Percentiles rank a stretch among this genome's conserved stretches.
phyloP scores from a whole-genome alignment of 2,797 vertebrate genomes.

The Pseudocheirus occidentalis region DNA sequence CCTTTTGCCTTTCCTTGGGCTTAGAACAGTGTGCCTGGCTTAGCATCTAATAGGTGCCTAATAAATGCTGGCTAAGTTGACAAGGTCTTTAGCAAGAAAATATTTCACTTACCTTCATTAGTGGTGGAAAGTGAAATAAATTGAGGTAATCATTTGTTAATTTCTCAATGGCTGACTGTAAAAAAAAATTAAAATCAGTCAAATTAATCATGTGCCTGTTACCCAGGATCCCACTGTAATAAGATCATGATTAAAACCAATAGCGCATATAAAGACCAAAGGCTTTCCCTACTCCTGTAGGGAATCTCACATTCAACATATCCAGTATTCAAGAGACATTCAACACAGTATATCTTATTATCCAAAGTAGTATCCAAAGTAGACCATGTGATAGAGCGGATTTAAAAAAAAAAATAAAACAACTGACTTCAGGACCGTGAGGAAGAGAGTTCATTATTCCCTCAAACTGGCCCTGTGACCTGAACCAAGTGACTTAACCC shows the following conservation, averaged over 20 bases:
- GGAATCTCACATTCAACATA: conserved; percentile 6
- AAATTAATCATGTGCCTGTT: conserved; percentile 58
- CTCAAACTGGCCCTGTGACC: neutral
- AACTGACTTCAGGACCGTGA: neutral
- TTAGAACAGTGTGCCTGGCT: neutral
- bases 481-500: neutral
- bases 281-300: neutral
- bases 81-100: conserved; percentile 45
- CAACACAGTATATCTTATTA: conserved; percentile 2
- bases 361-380: conserved; percentile 1
- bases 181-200: conserved; percentile 66
- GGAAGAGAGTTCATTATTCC: neutral
- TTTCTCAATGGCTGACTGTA: conserved; percentile 95
- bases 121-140: conserved; percentile 95
- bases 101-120: conserved; percentile 90
- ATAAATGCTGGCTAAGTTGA: neutral
- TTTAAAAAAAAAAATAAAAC: neutral
- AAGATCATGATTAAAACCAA: conserved; percentile 50
- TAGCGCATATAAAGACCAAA: conserved; percentile 31
- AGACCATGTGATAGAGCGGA: neutral
- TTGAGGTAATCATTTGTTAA: conserved; percentile 94
- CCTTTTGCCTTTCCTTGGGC: neutral
- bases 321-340: conserved; percentile 23
- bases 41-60: neutral
- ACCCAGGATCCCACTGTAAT: conserved; percentile 60